Conservation (phyloP, 1,140 invertebrate genomes). For the Bathynomus jamesi region DNA sequence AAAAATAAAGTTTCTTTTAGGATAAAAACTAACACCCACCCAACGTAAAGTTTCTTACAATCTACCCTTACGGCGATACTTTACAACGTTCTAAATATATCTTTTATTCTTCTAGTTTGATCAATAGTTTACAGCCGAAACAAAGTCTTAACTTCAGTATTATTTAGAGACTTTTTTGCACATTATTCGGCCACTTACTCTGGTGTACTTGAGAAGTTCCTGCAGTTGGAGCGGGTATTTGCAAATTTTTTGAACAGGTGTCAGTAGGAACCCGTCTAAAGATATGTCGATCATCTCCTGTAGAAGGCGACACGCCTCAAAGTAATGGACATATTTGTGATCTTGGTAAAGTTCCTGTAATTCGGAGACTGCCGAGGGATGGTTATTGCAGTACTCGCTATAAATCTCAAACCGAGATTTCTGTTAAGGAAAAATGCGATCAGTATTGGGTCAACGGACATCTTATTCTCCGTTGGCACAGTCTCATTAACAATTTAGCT, state of each 20-base stretch:
- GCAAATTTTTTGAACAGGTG: conserved; percentile 85
- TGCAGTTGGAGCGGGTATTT: conserved; percentile 83
- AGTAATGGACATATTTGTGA: conserved; percentile 68
- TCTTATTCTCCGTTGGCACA: too few relatives aligned
- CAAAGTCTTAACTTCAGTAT: neutral
- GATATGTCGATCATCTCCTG: conserved; percentile 75
- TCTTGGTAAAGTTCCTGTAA: conserved; percentile 64
- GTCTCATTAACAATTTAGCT: too few relatives aligned
- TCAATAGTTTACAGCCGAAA: too few relatives aligned
- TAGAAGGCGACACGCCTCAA: conserved; percentile 72
- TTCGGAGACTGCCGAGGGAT: conserved; percentile 66
- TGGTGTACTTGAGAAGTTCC: conserved; percentile 71
- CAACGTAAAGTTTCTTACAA: too few relatives aligned
- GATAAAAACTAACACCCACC: too few relatives aligned
- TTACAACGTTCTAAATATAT: too few relatives aligned
- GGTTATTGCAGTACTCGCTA: conserved; percentile 85
- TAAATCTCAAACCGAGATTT: conserved; percentile 65
- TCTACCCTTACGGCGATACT: too few relatives aligned
- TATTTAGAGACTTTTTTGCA: too few relatives aligned
- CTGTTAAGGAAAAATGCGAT: conserved; percentile 13
- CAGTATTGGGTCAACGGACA: too few relatives aligned
- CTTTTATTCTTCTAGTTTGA: too few relatives aligned
- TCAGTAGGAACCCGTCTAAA: conserved; percentile 77
- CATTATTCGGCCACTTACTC: too few relatives aligned
- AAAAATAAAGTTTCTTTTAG: neutral